A percentile compares a stretch with the other conserved stretches of the same genome.
phyloP scores from a whole-genome alignment of 1,140 invertebrate genomes.

The Apolygus lucorum region DNA sequence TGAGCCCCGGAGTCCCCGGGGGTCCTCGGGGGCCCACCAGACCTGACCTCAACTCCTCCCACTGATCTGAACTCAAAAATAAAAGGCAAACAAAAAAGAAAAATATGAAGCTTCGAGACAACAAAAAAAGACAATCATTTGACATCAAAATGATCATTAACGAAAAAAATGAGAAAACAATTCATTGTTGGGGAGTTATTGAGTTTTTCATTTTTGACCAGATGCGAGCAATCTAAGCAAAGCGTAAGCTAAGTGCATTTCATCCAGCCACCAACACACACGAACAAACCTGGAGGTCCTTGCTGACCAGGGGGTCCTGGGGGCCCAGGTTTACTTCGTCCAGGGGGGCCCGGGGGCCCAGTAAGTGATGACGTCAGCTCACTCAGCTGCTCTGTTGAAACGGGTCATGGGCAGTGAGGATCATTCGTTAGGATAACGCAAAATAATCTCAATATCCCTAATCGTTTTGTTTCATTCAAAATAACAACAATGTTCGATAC shows the following conservation, averaged over 20 bases:
- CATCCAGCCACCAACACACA: not conserved
- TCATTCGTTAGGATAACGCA: too few relatives aligned
- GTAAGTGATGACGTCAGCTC: slow-evolving; percentile 49
- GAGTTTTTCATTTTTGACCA: too few relatives aligned
- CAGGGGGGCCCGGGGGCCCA: slow-evolving; percentile 53
- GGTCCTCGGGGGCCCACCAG: slow-evolving; percentile 50
- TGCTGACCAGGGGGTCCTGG: slow-evolving; percentile 51
- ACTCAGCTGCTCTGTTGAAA: slow-evolving; percentile 48
- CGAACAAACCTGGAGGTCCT: slow-evolving; percentile 49
- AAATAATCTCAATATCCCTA: too few relatives aligned
- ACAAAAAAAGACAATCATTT: too few relatives aligned
- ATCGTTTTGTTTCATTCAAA: too few relatives aligned
- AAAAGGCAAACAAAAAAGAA: not conserved
- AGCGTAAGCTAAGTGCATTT: too few relatives aligned
- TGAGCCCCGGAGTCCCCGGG: slow-evolving; percentile 41
- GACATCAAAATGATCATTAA: too few relatives aligned
- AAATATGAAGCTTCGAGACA: not conserved
- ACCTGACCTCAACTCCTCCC: slow-evolving; percentile 48
- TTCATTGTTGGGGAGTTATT: too few relatives aligned
- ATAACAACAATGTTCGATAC: too few relatives aligned
- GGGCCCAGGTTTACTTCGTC: slow-evolving; percentile 47
- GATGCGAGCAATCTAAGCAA: too few relatives aligned
- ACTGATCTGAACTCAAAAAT: slow-evolving; percentile 43
- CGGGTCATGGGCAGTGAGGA: too few relatives aligned
- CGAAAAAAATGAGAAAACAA: too few relatives aligned